A percentile compares a stretch with the other conserved stretches of the same genome.
Evolutionary conservation across 1,140 invertebrate species (phyloP).

Genomic region (Drosophila pectinifera): DNA sequence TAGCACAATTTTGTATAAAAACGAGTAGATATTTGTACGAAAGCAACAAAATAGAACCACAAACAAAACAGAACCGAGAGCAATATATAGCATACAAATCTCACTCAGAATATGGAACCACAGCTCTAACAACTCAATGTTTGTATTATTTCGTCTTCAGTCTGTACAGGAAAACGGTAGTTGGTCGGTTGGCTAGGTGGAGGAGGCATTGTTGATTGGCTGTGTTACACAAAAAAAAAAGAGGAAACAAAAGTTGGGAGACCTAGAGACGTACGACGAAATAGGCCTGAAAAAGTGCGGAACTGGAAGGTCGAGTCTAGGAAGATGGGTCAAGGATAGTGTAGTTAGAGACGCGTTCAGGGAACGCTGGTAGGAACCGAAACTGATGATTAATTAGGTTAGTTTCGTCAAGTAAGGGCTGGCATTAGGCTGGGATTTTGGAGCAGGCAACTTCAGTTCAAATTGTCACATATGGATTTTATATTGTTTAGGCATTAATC

Average conservation of each 20-base stretch:
- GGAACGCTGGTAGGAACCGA: conserved; percentile 45
- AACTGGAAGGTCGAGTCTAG: conserved; percentile 5
- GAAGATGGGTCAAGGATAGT: conserved; percentile 12
- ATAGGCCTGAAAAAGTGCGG: conserved; percentile 9
- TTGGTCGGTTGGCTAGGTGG: conserved; percentile 14
- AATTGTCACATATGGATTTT: conserved; percentile 57
- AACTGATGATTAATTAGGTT: conserved; percentile 47
- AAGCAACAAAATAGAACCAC: conserved; percentile 29
- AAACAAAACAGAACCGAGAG: conserved; percentile 15
- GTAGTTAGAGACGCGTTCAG: conserved; percentile 54
- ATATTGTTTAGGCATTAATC: conserved; percentile 39
- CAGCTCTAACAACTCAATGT: conserved; percentile 24
- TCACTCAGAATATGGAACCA: conserved; percentile 14
- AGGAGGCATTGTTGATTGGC: conserved; percentile 72
- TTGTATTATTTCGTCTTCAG: conserved; percentile 34
- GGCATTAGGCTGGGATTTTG: conserved; percentile 6
- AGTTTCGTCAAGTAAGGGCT: conserved; percentile 13
- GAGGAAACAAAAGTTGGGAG: conserved; percentile 24
- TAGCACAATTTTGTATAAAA: conserved; percentile 80
- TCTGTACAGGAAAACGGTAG: conserved; percentile 25
- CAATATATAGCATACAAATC: conserved; percentile 32
- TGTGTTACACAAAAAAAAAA: conserved; percentile 63
- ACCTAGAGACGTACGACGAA: conserved; percentile 28
- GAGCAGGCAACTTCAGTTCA: conserved; percentile 60
- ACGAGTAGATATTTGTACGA: conserved; percentile 55